Conservation (phyloP, 2,113 vertebrate genomes). For the Solea solea region DNA sequence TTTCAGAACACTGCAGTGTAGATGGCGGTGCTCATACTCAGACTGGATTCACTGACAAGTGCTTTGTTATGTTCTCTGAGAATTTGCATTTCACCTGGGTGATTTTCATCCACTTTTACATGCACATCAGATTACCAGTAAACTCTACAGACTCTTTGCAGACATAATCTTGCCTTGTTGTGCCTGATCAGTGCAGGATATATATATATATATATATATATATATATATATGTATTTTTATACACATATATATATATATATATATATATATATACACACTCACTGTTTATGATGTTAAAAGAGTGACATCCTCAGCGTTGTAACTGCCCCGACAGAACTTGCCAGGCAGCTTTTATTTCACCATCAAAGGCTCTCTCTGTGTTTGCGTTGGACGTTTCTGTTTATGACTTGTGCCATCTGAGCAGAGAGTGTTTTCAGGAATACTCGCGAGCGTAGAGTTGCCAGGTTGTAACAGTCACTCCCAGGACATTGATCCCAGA, state of each 20-base stretch:
- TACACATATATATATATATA: background rate
- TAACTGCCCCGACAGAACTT: constrained; percentile 4
- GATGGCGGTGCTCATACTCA: background rate
- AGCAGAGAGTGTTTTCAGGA: constrained; percentile 28
- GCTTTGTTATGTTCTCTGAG: constrained; percentile 14
- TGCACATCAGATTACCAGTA: constrained; percentile 6
- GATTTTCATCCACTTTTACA: constrained; percentile 50
- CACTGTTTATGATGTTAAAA: too few relatives aligned
- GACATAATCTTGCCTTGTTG: background rate
- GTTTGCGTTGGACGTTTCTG: constrained; percentile 29
- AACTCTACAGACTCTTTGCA: background rate
- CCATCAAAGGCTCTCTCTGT: constrained; percentile 13
- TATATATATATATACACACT: background rate
- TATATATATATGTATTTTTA: background rate
- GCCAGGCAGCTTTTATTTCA: constrained; percentile 9
- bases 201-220: background rate
- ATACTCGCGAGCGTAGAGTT: background rate
- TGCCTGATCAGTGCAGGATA: background rate
- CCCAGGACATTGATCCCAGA: constrained; percentile 23
- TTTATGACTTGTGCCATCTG: constrained; percentile 16
- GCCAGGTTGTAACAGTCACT: constrained; percentile 33
- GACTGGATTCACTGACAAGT: background rate
- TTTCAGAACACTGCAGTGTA: background rate
- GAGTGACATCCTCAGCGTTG: too few relatives aligned
- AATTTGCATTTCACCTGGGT: constrained; percentile 55